Percentiles rank a stretch among this genome's conserved stretches.
Evolutionary conservation across 1,140 invertebrate species (phyloP).

Genomic region (Drosophila fuyamai): DNA sequence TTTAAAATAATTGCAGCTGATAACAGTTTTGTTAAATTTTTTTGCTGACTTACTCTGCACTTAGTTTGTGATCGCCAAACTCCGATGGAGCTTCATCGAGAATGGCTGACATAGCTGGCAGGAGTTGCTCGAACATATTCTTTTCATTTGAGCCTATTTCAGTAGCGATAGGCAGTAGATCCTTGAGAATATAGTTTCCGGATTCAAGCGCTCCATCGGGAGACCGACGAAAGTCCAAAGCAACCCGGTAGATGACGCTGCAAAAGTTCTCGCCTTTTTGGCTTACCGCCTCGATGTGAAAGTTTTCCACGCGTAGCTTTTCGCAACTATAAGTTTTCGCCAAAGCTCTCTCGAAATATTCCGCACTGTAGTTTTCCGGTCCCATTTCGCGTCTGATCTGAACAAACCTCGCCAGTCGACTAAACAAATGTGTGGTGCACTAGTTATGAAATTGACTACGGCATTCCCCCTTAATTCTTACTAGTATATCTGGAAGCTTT

Average conservation of each 20-base stretch:
- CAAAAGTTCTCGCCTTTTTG: constrained; percentile 69
- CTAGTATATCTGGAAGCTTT: constrained; percentile 7
- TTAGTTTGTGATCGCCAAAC: constrained; percentile 41
- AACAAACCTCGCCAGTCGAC: constrained; percentile 32
- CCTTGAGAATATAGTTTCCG: constrained; percentile 56
- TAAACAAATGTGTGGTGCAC: constrained; percentile 6
- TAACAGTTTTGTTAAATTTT: too few species aligned
- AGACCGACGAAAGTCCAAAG: constrained; percentile 43
- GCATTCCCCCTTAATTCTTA: neutral
- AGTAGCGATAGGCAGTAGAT: constrained; percentile 48
- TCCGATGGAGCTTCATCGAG: constrained; percentile 5
- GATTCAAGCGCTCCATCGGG: constrained; percentile 26
- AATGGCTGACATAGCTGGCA: constrained; percentile 57
- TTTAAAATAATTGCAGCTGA: too few species aligned
- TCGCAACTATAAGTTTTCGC: constrained; percentile 31
- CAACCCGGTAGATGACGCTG: constrained; percentile 63
- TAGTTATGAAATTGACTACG: constrained; percentile 20
- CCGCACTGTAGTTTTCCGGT: constrained; percentile 7
- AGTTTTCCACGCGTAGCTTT: constrained; percentile 43
- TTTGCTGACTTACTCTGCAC: constrained; percentile 51
- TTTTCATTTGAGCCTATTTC: constrained; percentile 59
- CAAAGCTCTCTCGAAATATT: constrained; percentile 62
- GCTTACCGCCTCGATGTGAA: constrained; percentile 31
- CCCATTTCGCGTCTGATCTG: constrained; percentile 28
- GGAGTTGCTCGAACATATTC: constrained; percentile 52